Percentiles rank a stretch among this genome's conserved stretches.
phyloP scores from a whole-genome alignment of 2,113 vertebrate species.

The Notiomystis cincta region DNA sequence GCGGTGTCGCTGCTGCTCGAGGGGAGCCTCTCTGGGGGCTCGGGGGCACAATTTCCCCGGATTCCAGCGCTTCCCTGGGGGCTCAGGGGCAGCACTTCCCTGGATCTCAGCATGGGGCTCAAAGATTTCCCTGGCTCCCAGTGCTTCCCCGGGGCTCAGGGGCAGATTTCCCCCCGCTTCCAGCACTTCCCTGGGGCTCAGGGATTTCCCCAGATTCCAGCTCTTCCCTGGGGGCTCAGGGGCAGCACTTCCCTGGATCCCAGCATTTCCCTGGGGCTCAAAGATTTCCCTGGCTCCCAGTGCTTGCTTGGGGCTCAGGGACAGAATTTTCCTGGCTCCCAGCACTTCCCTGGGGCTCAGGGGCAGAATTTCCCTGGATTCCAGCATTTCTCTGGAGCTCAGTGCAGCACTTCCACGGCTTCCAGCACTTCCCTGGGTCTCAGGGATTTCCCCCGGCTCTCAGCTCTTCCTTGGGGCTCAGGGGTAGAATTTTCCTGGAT shows the following conservation, averaged over 20 bases:
- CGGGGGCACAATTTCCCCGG: accelerated
- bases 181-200: accelerated
- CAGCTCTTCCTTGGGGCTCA: no score
- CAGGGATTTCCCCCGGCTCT: background rate
- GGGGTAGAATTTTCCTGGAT: no score
- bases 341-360: background rate
- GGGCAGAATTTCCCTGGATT: accelerated
- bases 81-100: accelerated
- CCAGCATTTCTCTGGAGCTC: background rate
- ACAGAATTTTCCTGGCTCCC: no score
- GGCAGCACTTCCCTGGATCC: no score
- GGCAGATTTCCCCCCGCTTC: background rate
- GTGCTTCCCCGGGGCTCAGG: no score
- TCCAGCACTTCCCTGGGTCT: accelerated
- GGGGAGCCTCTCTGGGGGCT: background rate
- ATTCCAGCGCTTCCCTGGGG: accelerated
- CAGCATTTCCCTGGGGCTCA: background rate
- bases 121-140: background rate
- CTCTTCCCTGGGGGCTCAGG: no score
- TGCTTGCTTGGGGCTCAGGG: background rate
- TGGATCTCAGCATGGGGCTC: no score
- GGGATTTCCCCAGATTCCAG: background rate
- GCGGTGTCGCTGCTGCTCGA: background rate
- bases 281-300: background rate
- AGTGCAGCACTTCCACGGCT: background rate